Evolutionary conservation across 2,888 invertebrate species (phyloP).

Genomic region (Caenorhabditis becei): DNA sequence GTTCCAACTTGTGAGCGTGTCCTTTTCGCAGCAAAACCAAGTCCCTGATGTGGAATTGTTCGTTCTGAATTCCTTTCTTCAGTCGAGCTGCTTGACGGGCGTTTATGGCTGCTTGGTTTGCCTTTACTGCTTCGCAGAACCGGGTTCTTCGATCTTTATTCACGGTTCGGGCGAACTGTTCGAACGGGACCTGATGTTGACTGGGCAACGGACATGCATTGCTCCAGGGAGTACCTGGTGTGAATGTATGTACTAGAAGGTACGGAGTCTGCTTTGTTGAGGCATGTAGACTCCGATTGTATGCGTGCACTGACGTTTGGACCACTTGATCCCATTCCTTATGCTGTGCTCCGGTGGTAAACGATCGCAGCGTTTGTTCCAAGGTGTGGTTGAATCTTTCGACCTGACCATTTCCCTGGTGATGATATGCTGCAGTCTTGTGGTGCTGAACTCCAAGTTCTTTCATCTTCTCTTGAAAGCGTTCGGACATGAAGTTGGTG

Average conservation of each 20-base stretch:
- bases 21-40: conserved; percentile 6
- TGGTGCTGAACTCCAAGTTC: neutral
- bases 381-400: conserved; percentile 57
- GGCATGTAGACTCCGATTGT: too few species aligned
- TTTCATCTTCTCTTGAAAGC: conserved; percentile 6
- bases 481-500: conserved; percentile 9
- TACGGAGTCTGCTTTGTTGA: too few species aligned
- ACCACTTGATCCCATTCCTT: conserved; percentile 53
- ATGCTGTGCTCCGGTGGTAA: conserved; percentile 12
- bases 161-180: too few species aligned
- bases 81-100: neutral
- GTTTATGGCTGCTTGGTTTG: too few species aligned
- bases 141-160: too few species aligned
- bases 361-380: conserved; percentile 39
- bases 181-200: too few species aligned
- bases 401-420: conserved; percentile 56
- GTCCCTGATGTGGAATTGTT: conserved; percentile 10
- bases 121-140: too few species aligned
- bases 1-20: neutral
- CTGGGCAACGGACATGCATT: too few species aligned
- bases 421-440: conserved; percentile 48
- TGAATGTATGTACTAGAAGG: conserved; percentile 48
- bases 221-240: conserved; percentile 7
- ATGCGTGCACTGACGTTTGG: conserved; percentile 32
- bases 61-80: neutral